Conservation (phyloP, 1,140 invertebrate species). For the Zaprionus lachaisei region DNA sequence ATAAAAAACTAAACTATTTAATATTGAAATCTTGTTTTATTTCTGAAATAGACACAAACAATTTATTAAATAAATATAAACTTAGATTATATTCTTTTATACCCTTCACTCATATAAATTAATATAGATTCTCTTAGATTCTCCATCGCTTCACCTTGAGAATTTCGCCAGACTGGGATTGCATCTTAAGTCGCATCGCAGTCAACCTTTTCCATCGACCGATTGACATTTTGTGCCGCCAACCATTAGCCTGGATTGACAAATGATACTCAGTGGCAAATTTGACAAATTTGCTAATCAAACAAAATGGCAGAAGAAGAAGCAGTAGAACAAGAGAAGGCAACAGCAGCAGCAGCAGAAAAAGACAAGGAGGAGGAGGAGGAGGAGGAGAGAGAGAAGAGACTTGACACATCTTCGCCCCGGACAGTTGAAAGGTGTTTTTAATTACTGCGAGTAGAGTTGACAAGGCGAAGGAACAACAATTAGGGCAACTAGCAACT, state of each 20-base stretch:
- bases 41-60: too few relatives aligned
- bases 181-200: not conserved
- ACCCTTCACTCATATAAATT: not conserved
- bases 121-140: not conserved
- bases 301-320: slow-evolving; percentile 51
- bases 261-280: slow-evolving; percentile 70
- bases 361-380: not conserved
- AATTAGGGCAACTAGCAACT: slow-evolving; percentile 61
- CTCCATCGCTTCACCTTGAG: too few relatives aligned
- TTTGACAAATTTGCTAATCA: slow-evolving; percentile 81
- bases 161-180: not conserved
- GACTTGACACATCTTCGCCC: slow-evolving; percentile 40
- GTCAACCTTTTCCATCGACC: slow-evolving; percentile 1
- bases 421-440: slow-evolving; percentile 80
- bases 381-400: slow-evolving; percentile 3
- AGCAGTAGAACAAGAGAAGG: not conserved
- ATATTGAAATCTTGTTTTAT: too few relatives aligned
- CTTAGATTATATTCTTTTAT: too few relatives aligned
- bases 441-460: slow-evolving; percentile 78
- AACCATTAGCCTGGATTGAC: slow-evolving; percentile 70
- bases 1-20: too few relatives aligned
- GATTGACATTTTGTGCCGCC: not conserved
- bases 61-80: too few relatives aligned
- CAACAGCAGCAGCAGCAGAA: not conserved
- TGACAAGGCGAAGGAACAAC: slow-evolving; percentile 42